These are phyloP conservation scores for Amphiura filiformis DNA, from an alignment of 35 echinoderm and acorn worm genomes.

Conservation along the genomic window DNA sequence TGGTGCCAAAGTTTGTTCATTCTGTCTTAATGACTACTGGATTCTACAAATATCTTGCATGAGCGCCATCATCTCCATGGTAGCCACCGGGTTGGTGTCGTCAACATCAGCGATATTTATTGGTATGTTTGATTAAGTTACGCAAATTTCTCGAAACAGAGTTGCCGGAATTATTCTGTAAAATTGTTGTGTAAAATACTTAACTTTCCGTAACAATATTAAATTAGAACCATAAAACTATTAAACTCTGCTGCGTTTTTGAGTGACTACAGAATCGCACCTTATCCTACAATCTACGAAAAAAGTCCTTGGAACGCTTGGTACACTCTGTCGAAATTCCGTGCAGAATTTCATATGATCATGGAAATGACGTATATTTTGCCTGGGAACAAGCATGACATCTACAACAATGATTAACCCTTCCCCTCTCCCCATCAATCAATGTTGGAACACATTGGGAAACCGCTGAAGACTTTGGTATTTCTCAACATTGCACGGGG, in stretches of 20 bases:
- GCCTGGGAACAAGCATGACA: no score
- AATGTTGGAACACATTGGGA: no score
- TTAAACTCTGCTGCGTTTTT: background rate
- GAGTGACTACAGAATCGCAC: no score
- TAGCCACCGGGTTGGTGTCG: background rate
- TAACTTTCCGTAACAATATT: background rate
- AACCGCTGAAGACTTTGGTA: no score
- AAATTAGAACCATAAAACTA: background rate
- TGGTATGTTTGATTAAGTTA: background rate
- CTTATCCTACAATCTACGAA: no score
- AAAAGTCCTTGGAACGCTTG: no score
- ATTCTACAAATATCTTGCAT: slow-evolving; percentile 10
- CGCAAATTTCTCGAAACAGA: background rate
- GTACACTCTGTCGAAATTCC: no score
- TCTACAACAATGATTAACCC: no score
- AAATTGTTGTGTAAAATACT: background rate
- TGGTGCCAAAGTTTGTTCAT: slow-evolving; percentile 9
- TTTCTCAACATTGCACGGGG: no score
- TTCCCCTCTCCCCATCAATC: no score
- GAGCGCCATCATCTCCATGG: background rate
- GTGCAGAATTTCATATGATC: no score
- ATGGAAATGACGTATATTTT: no score
- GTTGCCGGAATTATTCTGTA: background rate
- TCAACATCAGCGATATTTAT: background rate
- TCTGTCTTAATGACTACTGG: slow-evolving; percentile 27